Conservation (phyloP, 1,140 invertebrate genomes). For the Drosophila insularis region DNA sequence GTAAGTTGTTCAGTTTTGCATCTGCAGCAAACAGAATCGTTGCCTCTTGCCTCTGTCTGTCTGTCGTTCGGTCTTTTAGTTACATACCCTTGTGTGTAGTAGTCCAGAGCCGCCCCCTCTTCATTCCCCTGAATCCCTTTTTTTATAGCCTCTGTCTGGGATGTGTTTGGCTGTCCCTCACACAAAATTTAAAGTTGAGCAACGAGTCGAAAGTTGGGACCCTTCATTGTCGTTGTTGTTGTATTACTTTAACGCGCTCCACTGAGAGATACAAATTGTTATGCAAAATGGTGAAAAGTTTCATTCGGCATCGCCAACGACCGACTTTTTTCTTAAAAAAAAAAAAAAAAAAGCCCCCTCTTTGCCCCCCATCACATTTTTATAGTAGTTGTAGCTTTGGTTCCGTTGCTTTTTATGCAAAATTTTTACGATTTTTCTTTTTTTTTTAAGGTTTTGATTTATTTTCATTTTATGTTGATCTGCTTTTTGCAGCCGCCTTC, state of each 20-base stretch:
- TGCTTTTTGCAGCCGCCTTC: slow-evolving; percentile 56
- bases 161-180: slow-evolving; percentile 24
- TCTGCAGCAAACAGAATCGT: slow-evolving; percentile 41
- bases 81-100: slow-evolving; percentile 6
- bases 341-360: not conserved
- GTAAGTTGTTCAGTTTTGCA: slow-evolving; percentile 16
- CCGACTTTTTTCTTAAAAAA: slow-evolving; percentile 29
- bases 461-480: slow-evolving; percentile 81
- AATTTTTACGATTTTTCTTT: not conserved
- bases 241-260: slow-evolving; percentile 77
- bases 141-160: slow-evolving; percentile 51
- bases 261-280: slow-evolving; percentile 81
- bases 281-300: slow-evolving; percentile 81
- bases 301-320: slow-evolving; percentile 66
- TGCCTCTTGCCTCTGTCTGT: not conserved
- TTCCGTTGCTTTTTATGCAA: slow-evolving; percentile 65
- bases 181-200: slow-evolving; percentile 73
- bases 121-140: slow-evolving; percentile 43
- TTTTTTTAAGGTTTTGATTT: slow-evolving; percentile 67
- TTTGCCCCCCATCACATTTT: not conserved
- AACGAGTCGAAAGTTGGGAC: slow-evolving; percentile 75
- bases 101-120: too few relatives aligned
- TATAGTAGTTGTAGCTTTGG: slow-evolving; percentile 14
- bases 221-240: slow-evolving; percentile 57
- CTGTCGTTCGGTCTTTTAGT: not conserved